Base-by-base conservation (phyloP, 1,140 invertebrate genomes). In the Trichonephila clavata region DNA sequence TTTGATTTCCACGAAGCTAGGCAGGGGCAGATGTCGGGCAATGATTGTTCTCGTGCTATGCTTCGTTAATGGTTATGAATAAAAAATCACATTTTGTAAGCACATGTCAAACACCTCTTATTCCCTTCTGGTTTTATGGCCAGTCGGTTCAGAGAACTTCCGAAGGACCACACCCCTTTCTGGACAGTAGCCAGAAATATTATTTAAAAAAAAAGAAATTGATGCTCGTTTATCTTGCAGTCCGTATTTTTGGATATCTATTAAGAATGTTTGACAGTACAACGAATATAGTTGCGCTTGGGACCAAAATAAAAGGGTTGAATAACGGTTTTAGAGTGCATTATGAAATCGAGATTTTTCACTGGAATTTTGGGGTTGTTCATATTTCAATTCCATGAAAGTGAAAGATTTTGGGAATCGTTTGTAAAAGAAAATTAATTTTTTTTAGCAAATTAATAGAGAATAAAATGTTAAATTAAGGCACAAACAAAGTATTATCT, bases 61-160 rank as follows among this genome's bases (percentile, higher is more conserved):
- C 84, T 60, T 86, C 84, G 84, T 86, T 86, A 86, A 86, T 86
- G 59, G n/a, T 32, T 63, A 61, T 86, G 60, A 86, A 86, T 86
- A 86, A 86, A 86, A 86, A 61, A 86, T 86, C 84, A 86, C 84
- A 60, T 86, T 61, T 86, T 86, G 84, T 86, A 86, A 86, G 84
- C 84, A 86, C 60, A 60, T 86, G 84, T 86, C 84, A 86, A 86
- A 86, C 84, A 86, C 84, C 84, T 86, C 60, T 86, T 43, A 63
- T 63, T 86, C 84, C 20, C 60, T 63, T 60, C 59, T 39, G 84
- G 84, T 77, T 77, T 63, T 77, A 39, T 71, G 24, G 27, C 68
- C 43, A 57, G 84, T 59, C 27, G 61, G 84, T 86, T 86, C 84
- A 86, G 57, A 86, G 84, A 60, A 60, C 84, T 86, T 61, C 60